Evolutionary conservation across 2,113 vertebrate genomes (phyloP).

Genomic region (Desmodus rotundus): DNA sequence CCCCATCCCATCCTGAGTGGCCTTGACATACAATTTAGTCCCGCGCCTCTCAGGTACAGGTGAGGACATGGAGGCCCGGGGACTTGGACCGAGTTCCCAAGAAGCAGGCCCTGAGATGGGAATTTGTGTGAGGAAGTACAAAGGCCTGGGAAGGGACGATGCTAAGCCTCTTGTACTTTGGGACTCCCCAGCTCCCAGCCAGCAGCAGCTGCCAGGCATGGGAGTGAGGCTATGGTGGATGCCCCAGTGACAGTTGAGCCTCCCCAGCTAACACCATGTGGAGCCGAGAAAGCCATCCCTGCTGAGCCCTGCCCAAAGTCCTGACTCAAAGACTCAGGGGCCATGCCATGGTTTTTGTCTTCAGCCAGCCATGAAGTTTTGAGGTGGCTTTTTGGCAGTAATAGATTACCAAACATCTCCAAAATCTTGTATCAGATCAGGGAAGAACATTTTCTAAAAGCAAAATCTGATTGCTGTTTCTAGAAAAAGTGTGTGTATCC

Average conservation of each 20-base stretch:
- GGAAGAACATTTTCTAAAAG: not conserved
- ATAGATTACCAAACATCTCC: not conserved
- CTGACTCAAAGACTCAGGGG: not conserved
- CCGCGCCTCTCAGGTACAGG: not conserved
- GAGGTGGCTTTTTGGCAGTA: not conserved
- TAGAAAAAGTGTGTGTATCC: not conserved
- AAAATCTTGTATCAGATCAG: not conserved
- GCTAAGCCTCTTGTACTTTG: not conserved
- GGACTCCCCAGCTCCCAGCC: not conserved
- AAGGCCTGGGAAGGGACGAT: not conserved
- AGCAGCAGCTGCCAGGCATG: not conserved
- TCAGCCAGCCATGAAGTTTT: not conserved
- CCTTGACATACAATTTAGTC: not conserved
- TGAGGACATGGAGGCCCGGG: not conserved
- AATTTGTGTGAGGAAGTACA: not conserved
- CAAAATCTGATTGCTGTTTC: not conserved
- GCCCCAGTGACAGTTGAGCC: accelerated
- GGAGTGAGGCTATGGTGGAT: no score
- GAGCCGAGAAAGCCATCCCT: no score
- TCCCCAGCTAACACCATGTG: accelerated
- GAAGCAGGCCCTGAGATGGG: not conserved
- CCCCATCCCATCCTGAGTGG: not conserved
- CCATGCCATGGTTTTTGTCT: not conserved
- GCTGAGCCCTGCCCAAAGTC: not conserved
- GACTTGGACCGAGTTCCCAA: not conserved